phyloP scores from a whole-genome alignment of 30 jellyfish, hydroid and myxozoan genomes.

The Aurelia coerulea region DNA sequence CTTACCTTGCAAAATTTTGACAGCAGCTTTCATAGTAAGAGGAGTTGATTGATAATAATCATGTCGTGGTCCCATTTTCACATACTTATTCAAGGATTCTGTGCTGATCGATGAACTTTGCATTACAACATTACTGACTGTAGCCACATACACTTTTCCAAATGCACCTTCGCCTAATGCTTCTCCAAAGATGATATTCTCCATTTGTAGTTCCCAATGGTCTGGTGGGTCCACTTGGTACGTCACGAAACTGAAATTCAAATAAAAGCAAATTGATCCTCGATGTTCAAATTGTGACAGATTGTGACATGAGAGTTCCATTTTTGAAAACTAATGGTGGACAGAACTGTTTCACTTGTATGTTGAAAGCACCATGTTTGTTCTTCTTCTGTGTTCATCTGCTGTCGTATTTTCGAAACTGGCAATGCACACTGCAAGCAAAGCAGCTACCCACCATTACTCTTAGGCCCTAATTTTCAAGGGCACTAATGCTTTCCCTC shows the following conservation, averaged over 20 bases:
- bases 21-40: constrained; percentile 71
- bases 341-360: too few relatives aligned
- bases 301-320: too few relatives aligned
- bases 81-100: neutral
- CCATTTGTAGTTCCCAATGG: constrained; percentile 84
- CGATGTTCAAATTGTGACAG: neutral
- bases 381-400: too few relatives aligned
- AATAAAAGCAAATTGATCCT: neutral
- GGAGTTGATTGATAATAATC: neutral
- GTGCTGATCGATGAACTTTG: constrained; percentile 2
- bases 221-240: constrained; percentile 31
- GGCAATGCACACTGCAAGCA: too few relatives aligned
- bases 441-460: too few relatives aligned
- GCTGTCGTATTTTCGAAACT: too few relatives aligned
- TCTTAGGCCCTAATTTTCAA: too few relatives aligned
- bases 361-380: too few relatives aligned
- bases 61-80: neutral
- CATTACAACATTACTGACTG: constrained; percentile 42
- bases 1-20: constrained; percentile 74
- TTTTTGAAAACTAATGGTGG: too few relatives aligned
- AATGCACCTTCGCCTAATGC: constrained; percentile 95
- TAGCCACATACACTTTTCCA: constrained; percentile 86
- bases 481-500: too few relatives aligned
- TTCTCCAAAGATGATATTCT: constrained; percentile 62
- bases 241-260: neutral